Conservation (phyloP, 2,113 vertebrate genomes). For the Pionites leucogaster region DNA sequence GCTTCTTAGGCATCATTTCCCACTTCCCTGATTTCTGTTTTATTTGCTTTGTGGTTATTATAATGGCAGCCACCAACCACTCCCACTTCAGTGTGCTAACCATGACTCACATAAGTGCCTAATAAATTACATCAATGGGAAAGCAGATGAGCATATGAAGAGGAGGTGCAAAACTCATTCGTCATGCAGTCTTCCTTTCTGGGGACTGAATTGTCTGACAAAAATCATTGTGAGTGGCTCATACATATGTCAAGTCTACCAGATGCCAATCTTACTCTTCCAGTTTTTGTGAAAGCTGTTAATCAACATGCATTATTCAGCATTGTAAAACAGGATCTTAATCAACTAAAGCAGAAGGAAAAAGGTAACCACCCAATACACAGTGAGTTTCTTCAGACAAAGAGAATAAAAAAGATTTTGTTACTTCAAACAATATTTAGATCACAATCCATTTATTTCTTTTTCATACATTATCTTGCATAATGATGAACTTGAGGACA, state of each 20-base stretch:
- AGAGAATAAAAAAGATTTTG: background rate
- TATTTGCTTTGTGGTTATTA: constrained; percentile 6
- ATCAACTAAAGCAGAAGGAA: constrained; percentile 25
- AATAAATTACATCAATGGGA: constrained; percentile 39
- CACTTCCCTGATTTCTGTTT: background rate
- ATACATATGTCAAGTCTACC: constrained; percentile 51
- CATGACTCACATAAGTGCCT: constrained; percentile 21
- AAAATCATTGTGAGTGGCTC: constrained; percentile 2
- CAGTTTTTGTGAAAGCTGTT: constrained; percentile 7
- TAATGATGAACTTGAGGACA: background rate
- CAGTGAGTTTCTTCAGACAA: background rate
- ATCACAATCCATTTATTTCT: background rate
- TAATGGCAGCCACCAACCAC: background rate
- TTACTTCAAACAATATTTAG: background rate
- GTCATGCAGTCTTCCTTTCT: constrained; percentile 31
- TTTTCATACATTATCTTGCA: background rate
- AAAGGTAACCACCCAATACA: background rate
- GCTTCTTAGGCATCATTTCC: background rate
- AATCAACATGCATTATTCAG: constrained; percentile 29
- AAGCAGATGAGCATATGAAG: background rate
- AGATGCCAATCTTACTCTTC: constrained; percentile 51
- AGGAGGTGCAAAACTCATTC: constrained; percentile 38
- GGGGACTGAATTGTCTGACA: constrained; percentile 31
- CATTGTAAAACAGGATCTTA: constrained; percentile 14
- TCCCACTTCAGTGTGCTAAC: background rate